phyloP scores from a whole-genome alignment of 2,888 invertebrate species.

The Eristalis pertinax region DNA sequence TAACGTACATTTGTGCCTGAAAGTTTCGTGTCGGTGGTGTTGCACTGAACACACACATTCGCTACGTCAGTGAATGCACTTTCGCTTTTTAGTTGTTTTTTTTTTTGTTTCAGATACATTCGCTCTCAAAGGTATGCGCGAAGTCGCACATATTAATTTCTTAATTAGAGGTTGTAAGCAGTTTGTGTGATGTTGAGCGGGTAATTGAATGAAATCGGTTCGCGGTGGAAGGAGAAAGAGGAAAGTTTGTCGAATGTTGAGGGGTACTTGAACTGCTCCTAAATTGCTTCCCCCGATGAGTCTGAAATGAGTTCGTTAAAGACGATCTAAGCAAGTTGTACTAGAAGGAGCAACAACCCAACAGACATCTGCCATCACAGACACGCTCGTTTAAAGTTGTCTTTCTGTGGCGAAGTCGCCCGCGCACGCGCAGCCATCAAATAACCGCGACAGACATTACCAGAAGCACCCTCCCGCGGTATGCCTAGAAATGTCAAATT shows the following conservation, averaged over 20 bases:
- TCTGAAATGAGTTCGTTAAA: no score
- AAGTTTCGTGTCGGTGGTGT: constrained; percentile 25
- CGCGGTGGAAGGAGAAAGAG: background rate
- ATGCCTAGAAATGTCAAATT: constrained; percentile 44
- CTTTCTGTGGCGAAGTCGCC: constrained; percentile 21
- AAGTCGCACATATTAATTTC: constrained; percentile 65
- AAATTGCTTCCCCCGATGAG: no score
- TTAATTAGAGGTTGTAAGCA: constrained; percentile 35
- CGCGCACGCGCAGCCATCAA: background rate
- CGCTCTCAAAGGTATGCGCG: constrained; percentile 22
- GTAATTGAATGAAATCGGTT: constrained; percentile 12
- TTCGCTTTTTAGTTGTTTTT: constrained; percentile 54
- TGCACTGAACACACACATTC: constrained; percentile 11
- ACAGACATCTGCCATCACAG: background rate
- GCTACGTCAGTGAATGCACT: constrained; percentile 60
- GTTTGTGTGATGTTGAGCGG: background rate
- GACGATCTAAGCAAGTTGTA: no score
- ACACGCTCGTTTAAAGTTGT: background rate
- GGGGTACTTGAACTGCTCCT: no score
- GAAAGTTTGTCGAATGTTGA: background rate
- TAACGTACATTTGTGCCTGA: background rate
- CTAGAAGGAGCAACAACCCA: no score
- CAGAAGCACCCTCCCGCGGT: constrained; percentile 22
- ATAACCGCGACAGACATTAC: background rate
- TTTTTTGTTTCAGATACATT: background rate